Evolutionary conservation across 1,140 invertebrate species (phyloP).

Genomic region (Polyergus mexicanus): DNA sequence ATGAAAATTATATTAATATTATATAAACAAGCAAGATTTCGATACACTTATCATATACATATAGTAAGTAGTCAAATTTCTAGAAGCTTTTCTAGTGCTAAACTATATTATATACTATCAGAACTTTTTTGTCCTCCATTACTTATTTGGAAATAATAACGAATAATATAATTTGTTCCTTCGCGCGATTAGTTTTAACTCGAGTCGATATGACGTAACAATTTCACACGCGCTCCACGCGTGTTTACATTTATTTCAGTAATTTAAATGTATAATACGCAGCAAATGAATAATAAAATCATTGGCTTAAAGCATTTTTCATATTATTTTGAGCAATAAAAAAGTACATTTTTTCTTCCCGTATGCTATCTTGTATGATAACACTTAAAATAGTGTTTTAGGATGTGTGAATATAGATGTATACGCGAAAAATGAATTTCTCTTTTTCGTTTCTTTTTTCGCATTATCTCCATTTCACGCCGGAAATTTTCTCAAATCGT

Average conservation of each 20-base stretch:
- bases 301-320: slow-evolving; percentile 56
- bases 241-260: slow-evolving; percentile 3
- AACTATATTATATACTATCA: slow-evolving; percentile 74
- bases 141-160: slow-evolving; percentile 65
- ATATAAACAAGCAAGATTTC: slow-evolving; percentile 81
- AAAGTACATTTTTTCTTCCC: slow-evolving; percentile 66
- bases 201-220: slow-evolving; percentile 41
- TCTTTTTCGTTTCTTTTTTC: slow-evolving; percentile 26
- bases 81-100: slow-evolving; percentile 77
- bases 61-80: slow-evolving; percentile 73
- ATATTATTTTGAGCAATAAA: slow-evolving; percentile 77
- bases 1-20: slow-evolving; percentile 78
- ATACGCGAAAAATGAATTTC: slow-evolving; percentile 36
- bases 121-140: slow-evolving; percentile 66
- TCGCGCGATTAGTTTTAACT: slow-evolving; percentile 65
- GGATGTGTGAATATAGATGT: background rate
- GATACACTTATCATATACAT: slow-evolving; percentile 76
- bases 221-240: slow-evolving; percentile 39
- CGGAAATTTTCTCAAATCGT: slow-evolving; percentile 69
- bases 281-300: slow-evolving; percentile 58
- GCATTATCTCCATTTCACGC: slow-evolving; percentile 46
- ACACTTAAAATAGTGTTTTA: slow-evolving; percentile 59
- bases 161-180: slow-evolving; percentile 56
- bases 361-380: slow-evolving; percentile 52
- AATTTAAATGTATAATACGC: slow-evolving; percentile 55